phyloP scores from a whole-genome alignment of 2,113 vertebrate species.

The Halcyon senegalensis region DNA sequence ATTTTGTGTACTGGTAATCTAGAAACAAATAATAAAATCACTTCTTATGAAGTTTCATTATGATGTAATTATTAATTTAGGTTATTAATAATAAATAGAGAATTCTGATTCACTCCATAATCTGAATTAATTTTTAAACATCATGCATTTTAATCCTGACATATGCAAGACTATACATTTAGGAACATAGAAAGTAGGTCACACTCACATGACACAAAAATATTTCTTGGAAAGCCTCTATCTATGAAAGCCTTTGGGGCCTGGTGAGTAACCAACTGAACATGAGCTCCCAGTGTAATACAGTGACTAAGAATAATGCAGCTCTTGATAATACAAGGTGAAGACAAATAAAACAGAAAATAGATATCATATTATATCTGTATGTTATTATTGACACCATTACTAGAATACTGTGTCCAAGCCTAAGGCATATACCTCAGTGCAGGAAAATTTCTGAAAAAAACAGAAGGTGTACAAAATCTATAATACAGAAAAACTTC shows the following conservation, averaged over 20 bases:
- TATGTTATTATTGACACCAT: neutral
- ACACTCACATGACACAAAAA: neutral
- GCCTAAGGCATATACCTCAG: neutral
- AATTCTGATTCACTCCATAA: neutral
- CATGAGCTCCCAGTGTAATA: neutral
- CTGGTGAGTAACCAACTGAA: neutral
- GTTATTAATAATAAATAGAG: conserved; percentile 23
- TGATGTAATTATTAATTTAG: neutral
- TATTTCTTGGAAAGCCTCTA: neutral
- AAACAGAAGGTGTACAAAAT: neutral
- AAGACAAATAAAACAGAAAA: neutral
- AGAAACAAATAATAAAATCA: neutral
- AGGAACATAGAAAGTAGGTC: conserved; percentile 21
- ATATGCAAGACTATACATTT: neutral
- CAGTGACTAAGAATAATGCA: neutral
- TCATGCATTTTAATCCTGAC: conserved; percentile 34
- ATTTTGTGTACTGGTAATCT: neutral
- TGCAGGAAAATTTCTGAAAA: neutral
- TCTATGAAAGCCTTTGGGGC: neutral
- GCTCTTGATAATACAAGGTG: neutral
- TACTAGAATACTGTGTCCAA: neutral
- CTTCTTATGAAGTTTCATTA: neutral
- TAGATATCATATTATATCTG: neutral
- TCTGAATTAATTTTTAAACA: conserved; percentile 34
- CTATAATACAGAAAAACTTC: neutral